Evolutionary conservation across 2,888 invertebrate species (phyloP).

Genomic region (Euproctis similis): DNA sequence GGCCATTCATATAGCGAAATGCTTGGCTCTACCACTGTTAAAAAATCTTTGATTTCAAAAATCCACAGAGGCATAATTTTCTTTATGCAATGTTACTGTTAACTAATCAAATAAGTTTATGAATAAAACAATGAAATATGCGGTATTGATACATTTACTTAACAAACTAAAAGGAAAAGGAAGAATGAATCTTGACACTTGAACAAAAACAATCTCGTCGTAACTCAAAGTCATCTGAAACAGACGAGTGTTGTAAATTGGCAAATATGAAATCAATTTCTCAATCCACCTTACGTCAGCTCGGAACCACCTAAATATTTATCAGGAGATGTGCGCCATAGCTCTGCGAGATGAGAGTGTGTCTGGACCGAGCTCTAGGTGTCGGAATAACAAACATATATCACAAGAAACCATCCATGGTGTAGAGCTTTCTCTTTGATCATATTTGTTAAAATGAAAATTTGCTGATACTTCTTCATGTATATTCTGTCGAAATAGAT

Average conservation of each 20-base stretch:
- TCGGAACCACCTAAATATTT: slow-evolving; percentile 8
- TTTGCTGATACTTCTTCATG: no score
- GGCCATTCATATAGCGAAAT: no score
- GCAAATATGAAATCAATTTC: slow-evolving; percentile 16
- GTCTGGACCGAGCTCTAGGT: slow-evolving; percentile 26
- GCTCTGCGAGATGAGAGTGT: slow-evolving; percentile 18
- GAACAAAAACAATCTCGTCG: neutral
- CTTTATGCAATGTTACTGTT: no score
- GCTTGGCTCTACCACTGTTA: no score
- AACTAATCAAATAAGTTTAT: no score
- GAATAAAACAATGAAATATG: no score
- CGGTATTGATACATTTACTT: no score
- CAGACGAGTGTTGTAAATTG: slow-evolving; percentile 1
- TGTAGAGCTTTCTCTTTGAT: neutral
- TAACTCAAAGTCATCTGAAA: neutral
- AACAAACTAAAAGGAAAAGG: no score
- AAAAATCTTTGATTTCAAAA: no score
- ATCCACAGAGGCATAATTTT: no score
- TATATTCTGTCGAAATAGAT: no score
- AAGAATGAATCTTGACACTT: no score
- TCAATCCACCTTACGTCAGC: slow-evolving; percentile 19
- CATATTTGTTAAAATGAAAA: neutral
- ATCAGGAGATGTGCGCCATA: slow-evolving; percentile 17
- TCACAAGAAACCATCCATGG: slow-evolving; percentile 29
- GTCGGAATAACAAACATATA: slow-evolving; percentile 43